phyloP scores from a whole-genome alignment of 2,113 vertebrate genomes.

The Misgurnus anguillicaudatus region DNA sequence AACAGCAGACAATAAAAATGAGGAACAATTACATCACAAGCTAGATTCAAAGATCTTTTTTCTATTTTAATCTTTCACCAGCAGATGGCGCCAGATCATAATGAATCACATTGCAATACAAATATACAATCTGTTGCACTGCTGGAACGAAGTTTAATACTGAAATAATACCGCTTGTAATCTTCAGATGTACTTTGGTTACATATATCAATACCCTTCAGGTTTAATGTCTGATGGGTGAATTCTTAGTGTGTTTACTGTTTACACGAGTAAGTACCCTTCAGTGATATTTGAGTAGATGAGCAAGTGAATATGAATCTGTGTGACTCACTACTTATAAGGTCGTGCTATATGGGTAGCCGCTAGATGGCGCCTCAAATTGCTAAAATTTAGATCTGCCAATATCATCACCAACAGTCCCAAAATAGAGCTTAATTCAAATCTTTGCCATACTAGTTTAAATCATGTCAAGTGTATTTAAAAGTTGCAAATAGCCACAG shows the following conservation, averaged over 20 bases:
- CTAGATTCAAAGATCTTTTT: neutral
- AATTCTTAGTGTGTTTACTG: neutral
- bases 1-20: neutral
- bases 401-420: neutral
- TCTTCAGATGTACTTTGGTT: neutral
- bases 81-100: slow-evolving; percentile 52
- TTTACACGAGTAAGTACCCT: neutral
- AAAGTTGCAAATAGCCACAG: neutral
- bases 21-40: neutral
- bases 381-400: neutral
- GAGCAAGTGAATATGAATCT: neutral
- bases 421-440: too few species aligned
- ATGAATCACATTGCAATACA: neutral
- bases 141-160: neutral
- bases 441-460: neutral
- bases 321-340: neutral
- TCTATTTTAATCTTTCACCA: slow-evolving; percentile 8
- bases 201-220: neutral
- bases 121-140: too few species aligned
- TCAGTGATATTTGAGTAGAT: neutral
- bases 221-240: neutral
- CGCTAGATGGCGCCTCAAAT: slow-evolving; percentile 11
- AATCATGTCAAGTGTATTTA: neutral
- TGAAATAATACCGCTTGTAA: too few species aligned
- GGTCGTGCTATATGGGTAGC: neutral